A percentile compares a stretch with the other conserved stretches of the same genome.
phyloP scores from a whole-genome alignment of 2,113 vertebrate genomes.

The Dipodomys spectabilis region DNA sequence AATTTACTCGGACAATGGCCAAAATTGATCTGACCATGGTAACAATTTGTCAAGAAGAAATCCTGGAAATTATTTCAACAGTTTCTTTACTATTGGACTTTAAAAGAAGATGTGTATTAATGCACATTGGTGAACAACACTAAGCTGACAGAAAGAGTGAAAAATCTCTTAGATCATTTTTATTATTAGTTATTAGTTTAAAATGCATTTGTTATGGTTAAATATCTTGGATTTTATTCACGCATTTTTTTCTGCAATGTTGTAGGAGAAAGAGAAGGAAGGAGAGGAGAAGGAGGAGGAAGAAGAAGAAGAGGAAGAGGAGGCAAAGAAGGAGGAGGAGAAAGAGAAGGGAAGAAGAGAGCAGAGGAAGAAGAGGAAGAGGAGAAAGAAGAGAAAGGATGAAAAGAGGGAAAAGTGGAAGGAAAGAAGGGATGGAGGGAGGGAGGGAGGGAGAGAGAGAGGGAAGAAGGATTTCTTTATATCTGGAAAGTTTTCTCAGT shows the following conservation, averaged over 20 bases:
- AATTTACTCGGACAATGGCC: conserved; percentile 31
- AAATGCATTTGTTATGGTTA: conserved; percentile 63
- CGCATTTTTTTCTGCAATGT: conserved; percentile 3
- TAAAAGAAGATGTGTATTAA: conserved; percentile 32
- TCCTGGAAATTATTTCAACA: background rate
- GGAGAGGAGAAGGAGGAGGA: background rate
- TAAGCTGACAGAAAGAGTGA: background rate
- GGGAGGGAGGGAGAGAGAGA: too few species aligned
- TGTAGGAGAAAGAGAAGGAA: background rate
- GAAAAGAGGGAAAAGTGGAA: too few species aligned
- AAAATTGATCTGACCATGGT: conserved; percentile 32
- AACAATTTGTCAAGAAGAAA: conserved; percentile 26
- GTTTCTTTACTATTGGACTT: background rate
- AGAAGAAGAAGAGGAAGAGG: too few species aligned
- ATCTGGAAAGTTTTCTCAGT: background rate
- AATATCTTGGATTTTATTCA: conserved; percentile 30
- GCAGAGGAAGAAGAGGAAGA: too few species aligned
- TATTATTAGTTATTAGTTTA: conserved; percentile 67
- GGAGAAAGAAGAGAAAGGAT: too few species aligned
- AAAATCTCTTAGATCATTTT: conserved; percentile 43
- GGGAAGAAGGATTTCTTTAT: too few species aligned
- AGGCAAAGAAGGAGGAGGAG: too few species aligned
- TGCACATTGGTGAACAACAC: background rate
- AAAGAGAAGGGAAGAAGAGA: too few species aligned
- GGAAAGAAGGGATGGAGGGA: too few species aligned